phyloP scores from a whole-genome alignment of 2,888 invertebrate genomes.

The Drosophila longiperda region DNA sequence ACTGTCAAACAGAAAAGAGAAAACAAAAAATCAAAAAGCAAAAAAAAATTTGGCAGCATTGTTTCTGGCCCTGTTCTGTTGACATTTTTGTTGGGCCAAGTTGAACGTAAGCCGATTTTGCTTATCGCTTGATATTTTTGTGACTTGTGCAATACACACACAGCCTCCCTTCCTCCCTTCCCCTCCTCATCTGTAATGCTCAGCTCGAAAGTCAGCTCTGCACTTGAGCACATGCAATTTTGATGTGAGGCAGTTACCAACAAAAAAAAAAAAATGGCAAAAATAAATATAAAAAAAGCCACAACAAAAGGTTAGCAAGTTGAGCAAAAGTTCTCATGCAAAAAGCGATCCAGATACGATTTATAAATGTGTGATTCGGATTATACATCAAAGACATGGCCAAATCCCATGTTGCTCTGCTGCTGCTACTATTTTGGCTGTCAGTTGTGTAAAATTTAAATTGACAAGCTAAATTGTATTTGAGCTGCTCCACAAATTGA shows the following conservation, averaged over 20 bases:
- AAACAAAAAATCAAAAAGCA: too few relatives aligned
- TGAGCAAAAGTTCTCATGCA: slow-evolving; percentile 20
- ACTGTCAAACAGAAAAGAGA: slow-evolving; percentile 57
- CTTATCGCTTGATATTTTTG: slow-evolving; percentile 70
- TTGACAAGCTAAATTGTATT: slow-evolving; percentile 22
- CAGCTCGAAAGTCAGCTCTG: slow-evolving; percentile 21
- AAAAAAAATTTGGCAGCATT: slow-evolving; percentile 46
- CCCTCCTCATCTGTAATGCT: neutral
- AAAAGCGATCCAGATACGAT: slow-evolving; percentile 13
- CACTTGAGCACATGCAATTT: slow-evolving; percentile 58
- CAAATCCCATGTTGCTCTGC: slow-evolving; percentile 23
- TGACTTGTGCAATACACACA: slow-evolving; percentile 54
- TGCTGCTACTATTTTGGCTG: neutral
- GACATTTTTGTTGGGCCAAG: slow-evolving; percentile 57
- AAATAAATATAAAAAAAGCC: slow-evolving; percentile 39
- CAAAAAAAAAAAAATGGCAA: slow-evolving; percentile 13
- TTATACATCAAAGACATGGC: slow-evolving; percentile 34
- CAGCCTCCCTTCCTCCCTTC: neutral
- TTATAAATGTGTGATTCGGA: slow-evolving; percentile 27
- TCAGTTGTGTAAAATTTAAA: slow-evolving; percentile 17
- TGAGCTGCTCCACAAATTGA: neutral
- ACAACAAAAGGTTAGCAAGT: slow-evolving; percentile 58
- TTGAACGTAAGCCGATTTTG: slow-evolving; percentile 68
- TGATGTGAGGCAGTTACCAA: slow-evolving; percentile 42
- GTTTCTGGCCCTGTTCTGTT: slow-evolving; percentile 24